These are phyloP conservation scores for Tetramorium bicarinatum DNA, from an alignment of 2,888 invertebrate species.

Conservation along the genomic window DNA sequence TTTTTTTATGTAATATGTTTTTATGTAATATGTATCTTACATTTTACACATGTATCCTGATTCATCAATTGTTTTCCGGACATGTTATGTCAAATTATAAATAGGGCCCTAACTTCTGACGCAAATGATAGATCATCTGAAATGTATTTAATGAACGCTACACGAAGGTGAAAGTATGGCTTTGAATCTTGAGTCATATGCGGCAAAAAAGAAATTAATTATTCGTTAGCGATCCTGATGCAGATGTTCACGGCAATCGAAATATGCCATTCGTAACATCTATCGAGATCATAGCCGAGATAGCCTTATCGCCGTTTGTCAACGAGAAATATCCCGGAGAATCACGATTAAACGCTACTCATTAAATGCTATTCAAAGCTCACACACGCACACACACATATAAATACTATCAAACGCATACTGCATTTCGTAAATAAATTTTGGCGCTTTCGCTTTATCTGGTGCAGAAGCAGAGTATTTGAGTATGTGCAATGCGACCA, in stretches of 20 bases:
- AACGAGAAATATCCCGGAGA: neutral
- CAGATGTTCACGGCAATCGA: conserved; percentile 11
- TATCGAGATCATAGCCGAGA: conserved; percentile 22
- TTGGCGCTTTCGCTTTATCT: no score
- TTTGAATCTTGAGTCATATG: neutral
- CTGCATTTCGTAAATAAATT: no score
- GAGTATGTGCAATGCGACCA: no score
- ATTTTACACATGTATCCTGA: neutral
- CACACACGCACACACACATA: no score
- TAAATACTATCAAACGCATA: no score
- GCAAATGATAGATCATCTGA: neutral
- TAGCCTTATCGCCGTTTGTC: conserved; percentile 10
- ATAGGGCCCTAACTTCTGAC: neutral
- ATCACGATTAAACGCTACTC: neutral
- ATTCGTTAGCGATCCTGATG: neutral
- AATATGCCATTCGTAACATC: conserved; percentile 5
- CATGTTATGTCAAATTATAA: neutral
- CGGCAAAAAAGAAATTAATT: neutral
- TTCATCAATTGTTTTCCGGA: neutral
- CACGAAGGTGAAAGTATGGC: neutral
- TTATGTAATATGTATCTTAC: neutral
- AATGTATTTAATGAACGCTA: neutral
- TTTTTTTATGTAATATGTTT: neutral
- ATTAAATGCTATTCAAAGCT: conserved; percentile 33
- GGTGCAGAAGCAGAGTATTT: no score